phyloP scores from a whole-genome alignment of 2,113 vertebrate genomes.

The Erpornis zantholeuca region DNA sequence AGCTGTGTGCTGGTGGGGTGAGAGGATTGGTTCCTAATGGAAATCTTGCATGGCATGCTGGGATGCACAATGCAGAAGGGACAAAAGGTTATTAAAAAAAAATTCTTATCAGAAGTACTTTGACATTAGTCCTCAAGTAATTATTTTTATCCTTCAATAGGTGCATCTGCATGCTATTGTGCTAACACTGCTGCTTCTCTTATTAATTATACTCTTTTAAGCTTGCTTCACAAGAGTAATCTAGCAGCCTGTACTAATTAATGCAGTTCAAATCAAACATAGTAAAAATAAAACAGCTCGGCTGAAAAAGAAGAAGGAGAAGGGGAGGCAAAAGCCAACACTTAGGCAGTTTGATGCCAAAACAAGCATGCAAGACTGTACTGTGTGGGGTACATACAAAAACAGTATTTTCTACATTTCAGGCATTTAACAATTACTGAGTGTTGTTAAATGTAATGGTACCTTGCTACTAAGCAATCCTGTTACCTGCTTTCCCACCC shows the following conservation, averaged over 20 bases:
- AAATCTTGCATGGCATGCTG: not conserved
- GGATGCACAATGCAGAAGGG: not conserved
- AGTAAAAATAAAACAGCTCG: not conserved
- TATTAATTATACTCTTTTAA: slow-evolving; percentile 64
- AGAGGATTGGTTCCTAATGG: not conserved
- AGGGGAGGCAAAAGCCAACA: not conserved
- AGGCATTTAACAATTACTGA: not conserved
- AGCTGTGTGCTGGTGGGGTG: not conserved
- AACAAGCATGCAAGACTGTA: not conserved
- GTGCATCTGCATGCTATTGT: slow-evolving; percentile 62
- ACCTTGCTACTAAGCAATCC: not conserved
- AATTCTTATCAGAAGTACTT: slow-evolving; percentile 44
- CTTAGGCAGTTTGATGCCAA: not conserved
- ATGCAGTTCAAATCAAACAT: slow-evolving; percentile 44
- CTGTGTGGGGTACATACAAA: not conserved
- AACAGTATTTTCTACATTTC: not conserved
- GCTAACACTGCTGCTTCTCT: slow-evolving; percentile 31
- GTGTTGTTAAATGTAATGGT: not conserved
- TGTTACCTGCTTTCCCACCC: not conserved
- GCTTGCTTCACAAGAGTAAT: slow-evolving; percentile 56
- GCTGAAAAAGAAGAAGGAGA: not conserved
- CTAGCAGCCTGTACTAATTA: slow-evolving; percentile 56
- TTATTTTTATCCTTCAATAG: slow-evolving; percentile 72
- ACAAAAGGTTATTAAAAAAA: slow-evolving; percentile 22
- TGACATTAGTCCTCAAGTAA: slow-evolving; percentile 59